A percentile compares a stretch with the other conserved stretches of the same genome.
Conservation (phyloP, 2,888 invertebrate genomes). For the Diploptera punctata region DNA sequence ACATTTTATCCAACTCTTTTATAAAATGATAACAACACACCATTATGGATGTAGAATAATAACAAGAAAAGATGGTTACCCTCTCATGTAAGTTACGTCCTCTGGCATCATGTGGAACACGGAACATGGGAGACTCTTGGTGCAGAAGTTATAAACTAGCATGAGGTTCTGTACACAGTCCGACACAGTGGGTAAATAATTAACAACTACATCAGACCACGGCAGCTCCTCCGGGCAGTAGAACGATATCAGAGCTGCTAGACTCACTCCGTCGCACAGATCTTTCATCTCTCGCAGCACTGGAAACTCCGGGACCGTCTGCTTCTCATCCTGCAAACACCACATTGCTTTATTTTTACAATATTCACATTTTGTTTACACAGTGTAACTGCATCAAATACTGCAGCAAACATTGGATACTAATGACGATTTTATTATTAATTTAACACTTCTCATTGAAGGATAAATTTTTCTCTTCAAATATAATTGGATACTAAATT, state of each 20-base stretch:
- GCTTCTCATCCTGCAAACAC: constrained; percentile 16
- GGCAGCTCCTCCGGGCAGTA: constrained; percentile 85
- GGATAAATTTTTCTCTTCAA: too few species aligned
- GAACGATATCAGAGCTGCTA: constrained; percentile 87
- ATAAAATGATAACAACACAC: too few species aligned
- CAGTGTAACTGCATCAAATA: too few species aligned
- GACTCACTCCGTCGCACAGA: constrained; percentile 88
- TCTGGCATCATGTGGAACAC: constrained; percentile 96
- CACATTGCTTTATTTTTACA: too few species aligned
- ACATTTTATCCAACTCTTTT: too few species aligned
- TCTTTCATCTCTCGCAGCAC: constrained; percentile 63
- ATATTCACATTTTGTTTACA: too few species aligned
- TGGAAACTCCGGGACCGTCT: constrained; percentile 63
- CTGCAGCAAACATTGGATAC: too few species aligned
- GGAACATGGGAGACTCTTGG: constrained; percentile 81
- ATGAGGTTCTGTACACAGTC: constrained; percentile 92
- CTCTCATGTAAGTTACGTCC: constrained; percentile 92
- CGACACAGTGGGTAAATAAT: constrained; percentile 75
- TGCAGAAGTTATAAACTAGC: constrained; percentile 87
- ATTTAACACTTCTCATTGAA: too few species aligned
- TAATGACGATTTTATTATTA: too few species aligned
- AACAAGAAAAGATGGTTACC: constrained; percentile 60
- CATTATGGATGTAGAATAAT: too few species aligned
- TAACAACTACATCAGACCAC: constrained; percentile 70
- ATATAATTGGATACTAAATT: too few species aligned